A percentile compares a stretch with the other conserved stretches of the same genome.
phyloP scores from a whole-genome alignment of 2,888 invertebrate species.

The Scrobipalpa atriplicella region DNA sequence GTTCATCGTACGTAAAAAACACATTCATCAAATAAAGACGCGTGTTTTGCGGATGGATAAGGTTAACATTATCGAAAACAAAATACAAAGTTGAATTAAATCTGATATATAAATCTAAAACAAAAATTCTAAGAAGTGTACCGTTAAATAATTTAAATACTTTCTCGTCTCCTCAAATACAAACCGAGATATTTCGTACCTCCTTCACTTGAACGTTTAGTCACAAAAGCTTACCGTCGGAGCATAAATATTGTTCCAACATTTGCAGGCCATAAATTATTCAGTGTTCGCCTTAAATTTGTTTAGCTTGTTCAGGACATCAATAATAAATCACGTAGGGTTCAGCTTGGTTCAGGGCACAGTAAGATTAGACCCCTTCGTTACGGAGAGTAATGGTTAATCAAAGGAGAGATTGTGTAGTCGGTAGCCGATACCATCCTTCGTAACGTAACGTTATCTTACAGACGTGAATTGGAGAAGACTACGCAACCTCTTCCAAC shows the following conservation, averaged over 20 bases:
- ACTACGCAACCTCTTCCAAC: background rate
- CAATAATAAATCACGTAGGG: constrained; percentile 6
- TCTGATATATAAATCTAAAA: too few relatives aligned
- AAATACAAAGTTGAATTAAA: too few relatives aligned
- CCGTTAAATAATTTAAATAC: too few relatives aligned
- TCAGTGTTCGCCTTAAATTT: background rate
- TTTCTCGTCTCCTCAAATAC: too few relatives aligned
- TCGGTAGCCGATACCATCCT: background rate
- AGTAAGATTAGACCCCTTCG: background rate
- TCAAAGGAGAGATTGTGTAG: constrained; percentile 20
- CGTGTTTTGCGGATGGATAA: too few relatives aligned
- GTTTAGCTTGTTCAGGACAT: constrained; percentile 9
- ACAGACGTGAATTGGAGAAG: background rate
- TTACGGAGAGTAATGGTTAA: constrained; percentile 23
- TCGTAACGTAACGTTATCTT: too few relatives aligned
- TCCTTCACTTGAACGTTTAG: background rate
- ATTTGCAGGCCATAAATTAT: constrained; percentile 2
- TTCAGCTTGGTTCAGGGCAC: background rate
- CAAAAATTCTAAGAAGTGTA: too few relatives aligned
- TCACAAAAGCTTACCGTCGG: background rate
- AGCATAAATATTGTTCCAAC: background rate
- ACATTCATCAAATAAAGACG: too few relatives aligned
- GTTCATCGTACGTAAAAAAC: too few relatives aligned
- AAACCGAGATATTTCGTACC: too few relatives aligned
- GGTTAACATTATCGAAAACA: too few relatives aligned